Evolutionary conservation across 37 sponge, comb jelly and placozoan genomes (phyloP).

Genomic region (Tethya wilhelma): DNA sequence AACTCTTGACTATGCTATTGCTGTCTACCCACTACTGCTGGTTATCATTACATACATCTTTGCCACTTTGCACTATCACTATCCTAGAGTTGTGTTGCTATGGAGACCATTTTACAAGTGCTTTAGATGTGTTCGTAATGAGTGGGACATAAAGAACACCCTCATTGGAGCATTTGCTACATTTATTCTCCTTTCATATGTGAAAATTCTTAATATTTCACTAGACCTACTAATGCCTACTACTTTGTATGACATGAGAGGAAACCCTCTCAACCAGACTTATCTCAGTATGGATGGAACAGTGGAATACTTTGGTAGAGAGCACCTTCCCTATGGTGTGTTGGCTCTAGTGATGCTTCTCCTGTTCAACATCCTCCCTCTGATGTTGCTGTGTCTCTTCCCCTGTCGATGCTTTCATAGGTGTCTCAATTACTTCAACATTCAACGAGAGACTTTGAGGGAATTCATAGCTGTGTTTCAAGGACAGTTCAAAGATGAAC

Average conservation of each 20-base stretch:
- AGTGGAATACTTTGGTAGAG: conserved; percentile 5
- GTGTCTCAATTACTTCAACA: too few species aligned
- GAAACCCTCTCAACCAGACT: neutral
- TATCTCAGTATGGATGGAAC: conserved; percentile 4
- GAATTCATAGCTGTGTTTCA: conserved; percentile 35
- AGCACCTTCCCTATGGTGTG: conserved; percentile 12
- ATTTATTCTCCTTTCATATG: too few species aligned
- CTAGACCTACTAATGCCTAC: neutral
- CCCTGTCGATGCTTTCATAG: neutral
- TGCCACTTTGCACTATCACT: neutral
- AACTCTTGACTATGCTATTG: neutral
- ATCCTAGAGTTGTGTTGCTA: neutral
- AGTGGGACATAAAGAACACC: neutral
- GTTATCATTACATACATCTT: conserved; percentile 2
- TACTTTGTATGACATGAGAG: neutral
- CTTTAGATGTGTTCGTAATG: neutral
- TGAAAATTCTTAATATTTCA: conserved; percentile 8
- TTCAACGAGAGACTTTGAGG: neutral
- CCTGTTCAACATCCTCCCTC: neutral
- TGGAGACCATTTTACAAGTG: neutral
- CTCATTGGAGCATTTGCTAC: conserved; percentile 9
- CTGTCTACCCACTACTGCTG: conserved; percentile 19
- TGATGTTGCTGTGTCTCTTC: neutral
- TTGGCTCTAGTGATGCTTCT: neutral
- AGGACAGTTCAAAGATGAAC: conserved; percentile 23